Base-by-base conservation (phyloP, 2,888 invertebrate species). In the Agrochola lota region DNA sequence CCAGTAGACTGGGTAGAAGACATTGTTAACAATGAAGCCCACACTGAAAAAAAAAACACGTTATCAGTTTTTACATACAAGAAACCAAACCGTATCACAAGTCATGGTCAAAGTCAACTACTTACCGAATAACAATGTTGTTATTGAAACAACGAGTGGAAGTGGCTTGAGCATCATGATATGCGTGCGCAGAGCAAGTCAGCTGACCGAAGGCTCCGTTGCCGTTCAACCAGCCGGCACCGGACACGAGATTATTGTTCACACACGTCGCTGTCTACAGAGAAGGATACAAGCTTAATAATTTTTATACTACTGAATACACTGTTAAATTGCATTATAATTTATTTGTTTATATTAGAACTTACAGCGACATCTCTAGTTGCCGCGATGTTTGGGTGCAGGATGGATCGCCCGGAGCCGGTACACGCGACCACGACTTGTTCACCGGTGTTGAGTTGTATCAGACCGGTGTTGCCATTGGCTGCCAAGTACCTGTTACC, bases 1-100 rank as follows among this genome's bases (percentile, higher is more conserved):
- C 85, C 94, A 95, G 84, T 97, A 97, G 15, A 95, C 89, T 30
- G 95, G 93, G 81, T 97, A 93, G 90, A 97, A 97, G 17, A 93
- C 91, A 30, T 92, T 92, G 79, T 94, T 91, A 1, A 97, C 94
- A 40, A 91, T 89, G 90, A 97, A 97, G 4, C 97, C 97, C 52
- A 97, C 94, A 78, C 97, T 96, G 87, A 57, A 79, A 84, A 52
- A n/a, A 57, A 12, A 62, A 46, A 3, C 59, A 11, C 8, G 23
- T n/a, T 26, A 59, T 49, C 46, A 49, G 17, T 63, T 59, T 20
- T 30, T 35, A 35, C 4, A 43, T 23, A 43, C 17, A n/a, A 57
- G 20, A 81, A 43, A 35, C 12, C n/a, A 57, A 73, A 66, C 8
- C 40, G n/a, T 30, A 26, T 23, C 11, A n/a, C 12, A 43, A 30